phyloP scores from a whole-genome alignment of 1,140 invertebrate species.

The Aradophagus sp. region DNA sequence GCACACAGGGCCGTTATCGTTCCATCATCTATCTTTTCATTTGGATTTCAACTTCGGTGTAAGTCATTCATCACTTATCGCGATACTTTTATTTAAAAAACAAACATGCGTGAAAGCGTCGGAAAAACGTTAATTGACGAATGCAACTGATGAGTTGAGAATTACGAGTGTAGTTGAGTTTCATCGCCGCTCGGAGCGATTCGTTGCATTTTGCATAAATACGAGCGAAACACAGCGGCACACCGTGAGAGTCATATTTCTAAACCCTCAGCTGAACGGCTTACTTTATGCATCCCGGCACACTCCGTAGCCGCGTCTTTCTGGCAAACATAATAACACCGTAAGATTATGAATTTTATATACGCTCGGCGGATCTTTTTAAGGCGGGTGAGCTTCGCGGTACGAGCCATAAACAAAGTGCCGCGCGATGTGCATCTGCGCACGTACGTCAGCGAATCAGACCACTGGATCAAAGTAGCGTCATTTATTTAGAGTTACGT shows the following conservation, averaged over 20 bases:
- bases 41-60: too few species aligned
- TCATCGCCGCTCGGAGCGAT: constrained; percentile 42
- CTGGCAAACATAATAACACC: constrained; percentile 66
- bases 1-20: too few species aligned
- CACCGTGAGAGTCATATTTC: constrained; percentile 47
- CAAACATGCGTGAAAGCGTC: too few species aligned
- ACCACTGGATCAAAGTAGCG: constrained; percentile 12
- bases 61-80: too few species aligned
- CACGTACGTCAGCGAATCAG: constrained; percentile 11
- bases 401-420: constrained; percentile 42
- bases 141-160: constrained; percentile 34
- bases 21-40: too few species aligned
- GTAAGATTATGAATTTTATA: constrained; percentile 71
- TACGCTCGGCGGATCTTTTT: constrained; percentile 57
- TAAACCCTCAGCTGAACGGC: constrained; percentile 37
- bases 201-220: constrained; percentile 43
- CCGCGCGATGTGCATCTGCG: constrained; percentile 4
- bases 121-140: constrained; percentile 29
- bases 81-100: too few species aligned
- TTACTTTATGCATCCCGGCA: constrained; percentile 61
- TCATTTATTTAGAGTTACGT: constrained; percentile 1
- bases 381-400: constrained; percentile 9
- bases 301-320: constrained; percentile 47
- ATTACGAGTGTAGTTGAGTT: constrained; percentile 45
- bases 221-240: constrained; percentile 15